These are phyloP conservation scores for Trachemys scripta DNA, from an alignment of 2,113 vertebrate genomes.

Conservation along the genomic window DNA sequence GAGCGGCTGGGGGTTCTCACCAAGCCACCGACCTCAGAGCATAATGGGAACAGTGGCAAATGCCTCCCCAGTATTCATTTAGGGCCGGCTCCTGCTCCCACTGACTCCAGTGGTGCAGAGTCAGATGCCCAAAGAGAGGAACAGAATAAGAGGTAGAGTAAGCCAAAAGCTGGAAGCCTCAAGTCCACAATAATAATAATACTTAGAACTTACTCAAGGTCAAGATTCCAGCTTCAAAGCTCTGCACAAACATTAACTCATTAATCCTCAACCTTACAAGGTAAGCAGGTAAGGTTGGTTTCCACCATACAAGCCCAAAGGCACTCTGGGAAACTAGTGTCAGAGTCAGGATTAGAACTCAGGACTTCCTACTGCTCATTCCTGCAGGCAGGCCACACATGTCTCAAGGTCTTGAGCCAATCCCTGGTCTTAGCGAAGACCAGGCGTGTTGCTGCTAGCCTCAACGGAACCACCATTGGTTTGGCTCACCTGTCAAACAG, in stretches of 20 bases:
- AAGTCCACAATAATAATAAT: not conserved
- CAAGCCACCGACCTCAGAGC: not conserved
- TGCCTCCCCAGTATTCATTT: not conserved
- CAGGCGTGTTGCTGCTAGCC: not conserved
- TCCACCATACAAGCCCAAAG: not conserved
- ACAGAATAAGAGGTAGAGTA: not conserved
- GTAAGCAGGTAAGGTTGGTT: not conserved
- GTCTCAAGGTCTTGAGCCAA: not conserved
- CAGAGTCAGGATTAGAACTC: not conserved
- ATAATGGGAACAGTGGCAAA: not conserved
- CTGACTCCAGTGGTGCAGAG: not conserved
- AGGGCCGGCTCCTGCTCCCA: not conserved
- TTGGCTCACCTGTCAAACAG: not conserved
- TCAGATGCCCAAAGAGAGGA: not conserved
- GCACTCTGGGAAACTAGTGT: not conserved
- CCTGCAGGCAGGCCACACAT: not conserved
- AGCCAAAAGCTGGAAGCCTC: not conserved
- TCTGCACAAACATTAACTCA: not conserved
- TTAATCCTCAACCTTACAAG: not conserved
- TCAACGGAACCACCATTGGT: not conserved
- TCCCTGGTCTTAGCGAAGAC: not conserved
- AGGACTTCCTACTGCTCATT: not conserved
- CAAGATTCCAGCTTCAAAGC: not conserved
- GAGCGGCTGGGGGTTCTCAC: not conserved
- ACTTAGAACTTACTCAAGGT: not conserved